These are phyloP conservation scores for Platypus cylindrus DNA, from an alignment of 2,888 invertebrate genomes.

Conservation along the genomic window DNA sequence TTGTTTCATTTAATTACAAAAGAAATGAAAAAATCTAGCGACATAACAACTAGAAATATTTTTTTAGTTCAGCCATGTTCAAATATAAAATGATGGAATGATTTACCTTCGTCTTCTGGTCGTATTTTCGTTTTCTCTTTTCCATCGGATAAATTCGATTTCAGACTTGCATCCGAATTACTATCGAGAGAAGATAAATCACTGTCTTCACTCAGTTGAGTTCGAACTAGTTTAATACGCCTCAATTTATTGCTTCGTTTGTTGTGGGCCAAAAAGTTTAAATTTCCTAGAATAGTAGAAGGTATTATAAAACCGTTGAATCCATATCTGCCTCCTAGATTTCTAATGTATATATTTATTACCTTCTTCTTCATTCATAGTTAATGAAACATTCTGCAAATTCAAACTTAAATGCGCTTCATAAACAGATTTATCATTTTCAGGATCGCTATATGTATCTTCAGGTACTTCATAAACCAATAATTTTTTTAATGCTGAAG, in stretches of 20 bases:
- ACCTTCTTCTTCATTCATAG: constrained; percentile 38
- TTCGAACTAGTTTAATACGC: constrained; percentile 30
- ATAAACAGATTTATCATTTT: constrained; percentile 39
- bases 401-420: constrained; percentile 39
- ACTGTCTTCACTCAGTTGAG: constrained; percentile 27
- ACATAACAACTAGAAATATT: neutral
- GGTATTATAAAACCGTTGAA: neutral
- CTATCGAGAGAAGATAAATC: constrained; percentile 34
- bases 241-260: constrained; percentile 33
- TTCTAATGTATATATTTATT: too few relatives aligned
- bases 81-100: too few relatives aligned
- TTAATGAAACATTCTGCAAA: constrained; percentile 37
- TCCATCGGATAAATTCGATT: constrained; percentile 38
- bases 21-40: neutral
- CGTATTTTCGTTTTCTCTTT: constrained; percentile 16
- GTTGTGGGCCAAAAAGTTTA: constrained; percentile 33
- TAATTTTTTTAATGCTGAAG: constrained; percentile 40
- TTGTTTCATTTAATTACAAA: too few relatives aligned
- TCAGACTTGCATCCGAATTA: constrained; percentile 31
- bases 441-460: constrained; percentile 35
- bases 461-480: constrained; percentile 44
- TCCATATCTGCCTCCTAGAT: neutral
- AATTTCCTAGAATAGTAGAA: constrained; percentile 28
- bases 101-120: constrained; percentile 21
- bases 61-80: neutral